phyloP scores from a whole-genome alignment of 2,888 invertebrate species.

The Conus canariensis region DNA sequence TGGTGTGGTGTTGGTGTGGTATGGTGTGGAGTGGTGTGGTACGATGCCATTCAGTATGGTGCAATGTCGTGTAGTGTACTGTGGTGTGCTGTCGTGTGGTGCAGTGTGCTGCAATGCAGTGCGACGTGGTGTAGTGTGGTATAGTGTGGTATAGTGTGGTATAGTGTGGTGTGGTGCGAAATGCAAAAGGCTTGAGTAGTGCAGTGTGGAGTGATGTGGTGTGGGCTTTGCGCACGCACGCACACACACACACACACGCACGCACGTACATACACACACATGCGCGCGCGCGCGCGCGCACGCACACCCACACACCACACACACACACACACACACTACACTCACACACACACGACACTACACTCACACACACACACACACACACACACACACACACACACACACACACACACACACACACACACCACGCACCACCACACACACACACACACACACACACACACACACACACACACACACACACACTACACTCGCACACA shows the following conservation, averaged over 20 bases:
- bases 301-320: neutral
- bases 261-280: neutral
- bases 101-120: neutral
- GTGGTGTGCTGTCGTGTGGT: neutral
- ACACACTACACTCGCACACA: too few relatives aligned
- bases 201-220: too few relatives aligned
- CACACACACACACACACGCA: neutral
- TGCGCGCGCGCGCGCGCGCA: neutral
- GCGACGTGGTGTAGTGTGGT: neutral
- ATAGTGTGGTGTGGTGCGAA: neutral
- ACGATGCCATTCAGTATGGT: too few relatives aligned
- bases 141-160: too few relatives aligned
- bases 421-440: too few relatives aligned
- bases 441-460: too few relatives aligned
- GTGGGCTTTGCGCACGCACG: neutral
- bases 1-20: neutral
- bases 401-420: too few relatives aligned
- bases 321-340: neutral
- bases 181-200: neutral
- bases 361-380: neutral
- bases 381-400: too few relatives aligned
- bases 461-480: too few relatives aligned
- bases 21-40: neutral
- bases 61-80: neutral
- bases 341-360: neutral